Percentiles rank a stretch among this genome's conserved stretches.
phyloP scores from a whole-genome alignment of 2,113 vertebrate species.

The Datnioides undecimradiatus region DNA sequence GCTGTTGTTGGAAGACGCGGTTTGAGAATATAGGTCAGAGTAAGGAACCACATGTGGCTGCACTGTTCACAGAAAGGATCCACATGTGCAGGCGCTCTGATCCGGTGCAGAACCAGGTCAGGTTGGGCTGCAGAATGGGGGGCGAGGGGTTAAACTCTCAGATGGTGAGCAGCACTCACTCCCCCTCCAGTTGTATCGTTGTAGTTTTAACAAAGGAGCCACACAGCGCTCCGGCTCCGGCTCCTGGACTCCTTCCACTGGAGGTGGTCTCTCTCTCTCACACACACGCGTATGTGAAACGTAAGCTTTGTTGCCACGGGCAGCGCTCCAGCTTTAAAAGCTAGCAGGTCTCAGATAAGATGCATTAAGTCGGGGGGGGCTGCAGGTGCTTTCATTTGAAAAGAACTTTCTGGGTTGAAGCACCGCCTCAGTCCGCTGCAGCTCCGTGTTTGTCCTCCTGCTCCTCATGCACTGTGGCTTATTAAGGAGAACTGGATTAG shows the following conservation, averaged over 20 bases:
- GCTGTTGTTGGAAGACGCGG: background rate
- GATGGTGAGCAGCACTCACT: constrained; percentile 31
- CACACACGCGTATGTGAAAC: constrained; percentile 55
- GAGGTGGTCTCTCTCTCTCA: constrained; percentile 47
- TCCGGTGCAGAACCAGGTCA: background rate
- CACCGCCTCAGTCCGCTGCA: too few relatives aligned
- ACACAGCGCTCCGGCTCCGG: constrained; percentile 39
- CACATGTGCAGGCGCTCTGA: background rate
- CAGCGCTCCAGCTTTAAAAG: constrained; percentile 47
- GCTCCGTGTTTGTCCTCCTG: background rate
- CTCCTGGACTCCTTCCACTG: constrained; percentile 26
- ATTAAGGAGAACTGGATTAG: background rate
- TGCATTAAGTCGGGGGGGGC: constrained; percentile 9
- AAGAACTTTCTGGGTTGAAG: too few relatives aligned
- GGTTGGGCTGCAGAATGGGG: background rate
- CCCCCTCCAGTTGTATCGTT: constrained; percentile 41
- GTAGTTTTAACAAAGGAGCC: constrained; percentile 59
- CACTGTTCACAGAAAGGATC: fast-evolving
- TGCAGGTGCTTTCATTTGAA: constrained; percentile 7
- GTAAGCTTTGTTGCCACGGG: constrained; percentile 51
- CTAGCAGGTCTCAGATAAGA: constrained; percentile 26
- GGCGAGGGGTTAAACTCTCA: constrained; percentile 40
- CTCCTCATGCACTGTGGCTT: background rate
- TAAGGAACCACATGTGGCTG: background rate
- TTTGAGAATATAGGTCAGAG: too few relatives aligned